Percentiles rank a stretch among this genome's conserved stretches.
Evolutionary conservation across 2,113 vertebrate species (phyloP).

Genomic region (Labrus mixtus): DNA sequence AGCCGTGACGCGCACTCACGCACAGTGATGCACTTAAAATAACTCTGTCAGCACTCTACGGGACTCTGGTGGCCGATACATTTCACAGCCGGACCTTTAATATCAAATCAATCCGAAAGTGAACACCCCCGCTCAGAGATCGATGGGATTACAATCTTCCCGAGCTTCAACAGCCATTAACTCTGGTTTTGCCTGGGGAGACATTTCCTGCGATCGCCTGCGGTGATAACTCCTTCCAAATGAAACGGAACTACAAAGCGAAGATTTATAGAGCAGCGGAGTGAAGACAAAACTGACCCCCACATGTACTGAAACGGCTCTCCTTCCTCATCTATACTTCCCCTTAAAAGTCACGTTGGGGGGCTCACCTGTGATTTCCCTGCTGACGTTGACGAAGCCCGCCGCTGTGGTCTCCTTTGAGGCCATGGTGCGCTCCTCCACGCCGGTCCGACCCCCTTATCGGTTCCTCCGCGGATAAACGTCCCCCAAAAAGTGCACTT

Average conservation of each 20-base stretch:
- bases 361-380: conserved; percentile 83
- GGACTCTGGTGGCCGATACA: conserved; percentile 28
- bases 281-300: conserved; percentile 27
- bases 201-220: conserved; percentile 24
- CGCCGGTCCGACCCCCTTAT: conserved; percentile 50
- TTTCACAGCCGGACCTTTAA: conserved; percentile 5
- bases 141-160: conserved; percentile 32
- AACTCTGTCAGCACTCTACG: not conserved
- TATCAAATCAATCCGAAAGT: conserved; percentile 44
- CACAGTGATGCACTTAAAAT: not conserved
- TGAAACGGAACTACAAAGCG: conserved; percentile 19
- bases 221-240: conserved; percentile 36
- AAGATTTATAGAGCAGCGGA: conserved; percentile 22
- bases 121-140: conserved; percentile 21
- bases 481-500: conserved; percentile 14
- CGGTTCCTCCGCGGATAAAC: conserved; percentile 11
- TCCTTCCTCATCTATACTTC: not conserved
- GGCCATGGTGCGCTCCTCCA: conserved; percentile 77
- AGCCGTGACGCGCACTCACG: not conserved
- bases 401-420: conserved; percentile 74
- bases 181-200: conserved; percentile 18
- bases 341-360: conserved; percentile 20
- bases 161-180: conserved; percentile 25
- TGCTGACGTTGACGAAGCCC: conserved; percentile 78
- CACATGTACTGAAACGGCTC: not conserved